phyloP scores from a whole-genome alignment of 2,797 vertebrate species.

The Ara ararauna region DNA sequence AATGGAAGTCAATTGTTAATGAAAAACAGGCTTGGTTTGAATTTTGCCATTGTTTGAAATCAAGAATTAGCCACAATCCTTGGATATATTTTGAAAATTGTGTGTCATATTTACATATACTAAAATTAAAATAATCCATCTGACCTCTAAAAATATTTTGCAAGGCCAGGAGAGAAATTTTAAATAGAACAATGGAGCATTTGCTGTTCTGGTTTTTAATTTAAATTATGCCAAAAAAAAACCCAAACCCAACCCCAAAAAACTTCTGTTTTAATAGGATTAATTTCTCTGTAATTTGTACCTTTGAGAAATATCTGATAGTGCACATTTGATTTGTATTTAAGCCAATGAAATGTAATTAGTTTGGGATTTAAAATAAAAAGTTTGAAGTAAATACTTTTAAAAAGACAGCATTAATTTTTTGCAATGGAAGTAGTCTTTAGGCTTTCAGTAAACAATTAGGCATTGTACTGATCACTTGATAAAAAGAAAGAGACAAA shows the following conservation, averaged over 20 bases:
- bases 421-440: constrained; percentile 34
- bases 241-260: neutral
- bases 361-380: constrained; percentile 21
- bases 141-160: neutral
- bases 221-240: neutral
- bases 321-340: neutral
- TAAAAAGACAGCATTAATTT: constrained; percentile 14
- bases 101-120: neutral
- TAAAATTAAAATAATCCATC: neutral
- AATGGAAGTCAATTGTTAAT: neutral
- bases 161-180: neutral
- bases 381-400: constrained; percentile 37
- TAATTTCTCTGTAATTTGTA: neutral
- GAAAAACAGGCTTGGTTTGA: neutral
- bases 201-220: neutral
- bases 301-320: neutral
- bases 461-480: constrained; percentile 10
- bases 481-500: constrained; percentile 50
- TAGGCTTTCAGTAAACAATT: constrained; percentile 45
- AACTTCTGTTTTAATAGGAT: neutral
- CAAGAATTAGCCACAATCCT: neutral
- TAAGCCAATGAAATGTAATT: constrained; percentile 28
- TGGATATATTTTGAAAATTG: neutral
- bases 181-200: neutral
- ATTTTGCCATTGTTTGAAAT: neutral